Conservation (phyloP, 2,888 invertebrate genomes). For the Drosophila pseudotalamancana region DNA sequence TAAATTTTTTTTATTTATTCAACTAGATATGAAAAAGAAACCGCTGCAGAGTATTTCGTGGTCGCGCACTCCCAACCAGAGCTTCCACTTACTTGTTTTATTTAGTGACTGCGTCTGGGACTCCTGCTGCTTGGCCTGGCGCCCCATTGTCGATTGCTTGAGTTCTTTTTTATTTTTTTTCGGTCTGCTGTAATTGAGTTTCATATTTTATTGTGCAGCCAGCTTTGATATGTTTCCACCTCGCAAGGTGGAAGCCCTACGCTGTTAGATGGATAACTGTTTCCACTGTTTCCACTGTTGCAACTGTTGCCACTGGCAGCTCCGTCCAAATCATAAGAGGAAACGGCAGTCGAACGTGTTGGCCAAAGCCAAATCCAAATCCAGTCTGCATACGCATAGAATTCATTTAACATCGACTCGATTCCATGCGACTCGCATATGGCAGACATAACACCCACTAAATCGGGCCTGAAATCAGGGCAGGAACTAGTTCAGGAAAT, state of each 20-base stretch:
- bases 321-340: constrained; percentile 66
- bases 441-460: constrained; percentile 4
- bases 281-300: constrained; percentile 20
- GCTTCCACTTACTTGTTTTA: too few species aligned
- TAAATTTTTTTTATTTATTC: constrained; percentile 1
- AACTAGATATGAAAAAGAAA: too few species aligned
- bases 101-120: constrained; percentile 18
- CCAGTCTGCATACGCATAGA: constrained; percentile 43
- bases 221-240: constrained; percentile 15
- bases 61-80: too few species aligned
- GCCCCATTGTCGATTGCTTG: constrained; percentile 57
- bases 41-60: too few species aligned
- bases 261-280: constrained; percentile 31
- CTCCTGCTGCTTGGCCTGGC: constrained; percentile 56
- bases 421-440: too few species aligned
- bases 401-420: constrained; percentile 54
- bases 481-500: constrained; percentile 53
- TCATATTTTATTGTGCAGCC: constrained; percentile 40
- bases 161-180: too few species aligned
- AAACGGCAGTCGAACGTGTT: constrained; percentile 70
- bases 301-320: neutral
- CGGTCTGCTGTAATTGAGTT: constrained; percentile 70
- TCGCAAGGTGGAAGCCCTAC: neutral
- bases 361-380: constrained; percentile 56
- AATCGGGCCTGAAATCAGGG: neutral